Evolutionary conservation across 2,797 vertebrate species (phyloP).

Genomic region (Tapera naevia): DNA sequence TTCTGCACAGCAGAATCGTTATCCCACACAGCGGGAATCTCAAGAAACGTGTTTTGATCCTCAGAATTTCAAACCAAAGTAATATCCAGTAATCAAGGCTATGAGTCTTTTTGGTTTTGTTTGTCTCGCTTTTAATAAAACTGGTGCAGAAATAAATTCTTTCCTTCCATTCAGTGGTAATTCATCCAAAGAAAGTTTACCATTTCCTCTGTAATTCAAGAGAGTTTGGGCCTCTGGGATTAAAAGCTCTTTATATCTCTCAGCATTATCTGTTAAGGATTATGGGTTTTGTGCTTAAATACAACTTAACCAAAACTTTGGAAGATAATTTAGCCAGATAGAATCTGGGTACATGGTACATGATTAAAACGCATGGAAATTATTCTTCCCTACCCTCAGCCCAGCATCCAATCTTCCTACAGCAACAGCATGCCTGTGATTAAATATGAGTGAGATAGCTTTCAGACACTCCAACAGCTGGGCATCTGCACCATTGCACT

Average conservation of each 20-base stretch:
- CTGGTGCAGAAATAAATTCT: neutral
- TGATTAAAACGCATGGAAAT: neutral
- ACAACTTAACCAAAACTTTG: neutral
- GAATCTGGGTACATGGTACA: accelerated
- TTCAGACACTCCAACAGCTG: neutral
- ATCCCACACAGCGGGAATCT: neutral
- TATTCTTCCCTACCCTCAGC: neutral
- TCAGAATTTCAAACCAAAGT: neutral
- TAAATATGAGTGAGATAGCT: neutral
- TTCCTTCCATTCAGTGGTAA: accelerated
- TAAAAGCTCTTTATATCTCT: neutral
- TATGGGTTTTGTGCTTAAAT: neutral
- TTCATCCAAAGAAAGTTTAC: neutral
- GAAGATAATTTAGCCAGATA: neutral
- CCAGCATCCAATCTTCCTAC: neutral
- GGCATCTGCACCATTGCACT: neutral
- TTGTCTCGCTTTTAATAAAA: neutral
- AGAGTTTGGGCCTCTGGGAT: neutral
- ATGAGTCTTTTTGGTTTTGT: neutral
- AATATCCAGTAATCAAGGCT: neutral
- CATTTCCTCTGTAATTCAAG: neutral
- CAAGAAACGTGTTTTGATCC: neutral
- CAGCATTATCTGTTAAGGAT: neutral
- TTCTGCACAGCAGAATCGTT: neutral
- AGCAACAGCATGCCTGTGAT: neutral